Evolutionary conservation across 2,888 invertebrate genomes (phyloP).

Genomic region (Trichogramma evanescens): DNA sequence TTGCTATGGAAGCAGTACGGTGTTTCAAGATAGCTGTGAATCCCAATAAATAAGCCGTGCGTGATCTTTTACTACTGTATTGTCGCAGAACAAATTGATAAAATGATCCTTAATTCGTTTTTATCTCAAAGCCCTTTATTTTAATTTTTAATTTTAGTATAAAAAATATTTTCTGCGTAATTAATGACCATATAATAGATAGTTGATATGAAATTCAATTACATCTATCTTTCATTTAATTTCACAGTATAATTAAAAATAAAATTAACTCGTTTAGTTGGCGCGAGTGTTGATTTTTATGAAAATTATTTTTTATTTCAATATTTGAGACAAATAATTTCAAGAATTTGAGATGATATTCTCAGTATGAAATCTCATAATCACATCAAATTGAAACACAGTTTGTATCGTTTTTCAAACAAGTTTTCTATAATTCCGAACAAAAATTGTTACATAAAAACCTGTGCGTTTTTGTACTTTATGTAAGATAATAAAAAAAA

Average conservation of each 20-base stretch:
- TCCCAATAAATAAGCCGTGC: constrained; percentile 33
- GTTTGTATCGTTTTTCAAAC: no score
- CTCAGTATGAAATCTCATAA: not conserved
- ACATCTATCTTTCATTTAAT: not conserved
- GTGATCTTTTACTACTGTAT: constrained; percentile 11
- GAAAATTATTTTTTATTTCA: no score
- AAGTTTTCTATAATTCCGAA: no score
- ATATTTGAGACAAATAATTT: not conserved
- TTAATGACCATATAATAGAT: no score
- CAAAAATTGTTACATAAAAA: no score
- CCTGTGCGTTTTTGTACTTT: no score
- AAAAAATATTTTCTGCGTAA: not conserved
- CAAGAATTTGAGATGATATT: not conserved
- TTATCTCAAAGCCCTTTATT: not conserved
- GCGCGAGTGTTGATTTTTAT: no score
- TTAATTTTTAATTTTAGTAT: not conserved
- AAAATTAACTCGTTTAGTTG: not conserved
- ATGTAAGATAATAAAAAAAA: no score
- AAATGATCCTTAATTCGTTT: not conserved
- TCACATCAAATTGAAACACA: not conserved
- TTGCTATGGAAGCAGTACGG: constrained; percentile 45
- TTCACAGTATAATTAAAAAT: not conserved
- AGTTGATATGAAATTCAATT: not conserved
- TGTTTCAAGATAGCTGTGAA: constrained; percentile 39
- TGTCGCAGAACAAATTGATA: constrained; percentile 10